Base-by-base conservation (phyloP, 2,113 vertebrate genomes). In the Oceanodroma tethys region DNA sequence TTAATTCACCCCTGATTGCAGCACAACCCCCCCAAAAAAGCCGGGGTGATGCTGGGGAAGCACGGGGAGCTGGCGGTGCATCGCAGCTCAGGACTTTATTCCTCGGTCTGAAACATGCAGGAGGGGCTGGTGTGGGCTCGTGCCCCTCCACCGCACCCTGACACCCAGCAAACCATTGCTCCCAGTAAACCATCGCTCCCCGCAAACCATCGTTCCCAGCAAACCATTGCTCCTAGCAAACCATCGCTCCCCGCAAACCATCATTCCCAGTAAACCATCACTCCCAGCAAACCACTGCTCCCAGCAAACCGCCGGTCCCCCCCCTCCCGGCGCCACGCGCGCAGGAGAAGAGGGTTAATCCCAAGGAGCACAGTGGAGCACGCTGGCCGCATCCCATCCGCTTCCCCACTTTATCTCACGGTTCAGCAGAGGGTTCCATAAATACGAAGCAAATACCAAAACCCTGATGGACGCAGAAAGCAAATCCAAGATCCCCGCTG, bases 371-470 rank as follows among this genome's bases (percentile, higher is more conserved):
- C n/a, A 43, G 81, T 4, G 3, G 65, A 74, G 65, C 30, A 0
- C 2, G 0, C 19, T 73, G 88, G 84, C 84, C 7, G 0, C 40
- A 50, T 86, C 94, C 86, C 90, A 90, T 27, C 90, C 16, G 0
- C 72, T 86, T 78, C 85, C 73, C 60, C 6, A 5, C 80, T 83
- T 72, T n/a, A 34, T 50, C 81, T 93, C 70, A 53, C 10, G 26
- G 81, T 85, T 94, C 94, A 96, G 65, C 80, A 12, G 56, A 90
- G 70, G 74, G 86, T 76, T 93, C 93, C 88, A 53, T 91, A 90
- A 96, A 94, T 81, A 94, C 13, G 21, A 56, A 80, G 36, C 92
- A 88, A 97, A 95, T 92, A 76, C 88, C 95, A 92, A 96, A 93
- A 6, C 90, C 90, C 90, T 93, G 94, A 96, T 94, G 91, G 95